phyloP scores from a whole-genome alignment of 2,888 invertebrate species.

The Eilema griseolum region DNA sequence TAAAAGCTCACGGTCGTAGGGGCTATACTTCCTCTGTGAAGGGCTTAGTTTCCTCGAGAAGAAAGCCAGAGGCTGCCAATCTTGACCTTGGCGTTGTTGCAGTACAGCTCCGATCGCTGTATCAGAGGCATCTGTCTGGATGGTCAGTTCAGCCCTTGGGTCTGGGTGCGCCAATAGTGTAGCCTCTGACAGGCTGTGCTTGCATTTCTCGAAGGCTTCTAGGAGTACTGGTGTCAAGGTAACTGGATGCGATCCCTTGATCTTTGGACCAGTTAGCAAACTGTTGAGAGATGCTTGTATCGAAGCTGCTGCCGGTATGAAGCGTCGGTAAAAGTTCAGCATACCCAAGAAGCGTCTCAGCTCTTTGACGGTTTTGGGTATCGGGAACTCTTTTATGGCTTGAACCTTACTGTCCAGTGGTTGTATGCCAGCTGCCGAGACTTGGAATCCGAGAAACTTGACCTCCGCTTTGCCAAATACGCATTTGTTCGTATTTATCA shows the following conservation, averaged over 20 bases:
- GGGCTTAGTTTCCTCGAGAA: conserved; percentile 4
- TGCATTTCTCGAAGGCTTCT: background rate
- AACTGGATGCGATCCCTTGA: no score
- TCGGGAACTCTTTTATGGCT: background rate
- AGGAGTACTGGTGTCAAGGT: background rate
- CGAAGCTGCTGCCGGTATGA: no score
- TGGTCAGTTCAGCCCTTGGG: no score
- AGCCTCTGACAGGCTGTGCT: background rate
- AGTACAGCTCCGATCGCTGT: no score
- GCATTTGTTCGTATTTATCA: background rate
- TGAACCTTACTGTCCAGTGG: background rate
- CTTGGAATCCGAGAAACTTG: background rate
- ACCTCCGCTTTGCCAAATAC: background rate
- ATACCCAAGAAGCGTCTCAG: background rate
- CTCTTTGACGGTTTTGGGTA: background rate
- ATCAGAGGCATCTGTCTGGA: background rate
- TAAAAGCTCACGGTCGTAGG: background rate
- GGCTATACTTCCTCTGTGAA: conserved; percentile 3
- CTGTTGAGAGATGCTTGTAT: no score
- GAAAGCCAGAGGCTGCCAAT: background rate
- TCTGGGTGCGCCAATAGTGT: background rate
- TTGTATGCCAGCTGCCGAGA: background rate
- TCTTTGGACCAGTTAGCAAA: background rate
- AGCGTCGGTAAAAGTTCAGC: no score
- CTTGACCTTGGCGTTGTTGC: no score